Percentiles rank a stretch among this genome's conserved stretches.
Evolutionary conservation across 2,113 vertebrate species (phyloP).

Genomic region (Genyomyrus donnyi): DNA sequence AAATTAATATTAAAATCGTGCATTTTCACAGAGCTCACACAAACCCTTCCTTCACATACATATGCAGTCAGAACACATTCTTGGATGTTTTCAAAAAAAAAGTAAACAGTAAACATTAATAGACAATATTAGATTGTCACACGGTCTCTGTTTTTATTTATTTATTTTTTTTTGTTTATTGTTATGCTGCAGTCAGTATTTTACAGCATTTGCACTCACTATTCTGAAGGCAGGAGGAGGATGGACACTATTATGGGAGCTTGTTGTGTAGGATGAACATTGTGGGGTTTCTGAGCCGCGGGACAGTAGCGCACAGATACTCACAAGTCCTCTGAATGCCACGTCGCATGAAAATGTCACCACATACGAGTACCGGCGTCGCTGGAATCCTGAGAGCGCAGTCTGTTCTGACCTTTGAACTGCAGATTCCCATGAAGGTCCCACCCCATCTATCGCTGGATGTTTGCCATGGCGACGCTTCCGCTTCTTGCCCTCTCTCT

Average conservation of each 20-base stretch:
- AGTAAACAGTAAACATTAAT: not conserved
- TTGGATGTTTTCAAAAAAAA: constrained; percentile 4
- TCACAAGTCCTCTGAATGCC: not conserved
- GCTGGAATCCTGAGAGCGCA: not conserved
- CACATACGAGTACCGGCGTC: not conserved
- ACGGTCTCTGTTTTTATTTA: not conserved
- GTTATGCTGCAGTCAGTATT: not conserved
- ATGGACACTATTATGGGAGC: not conserved
- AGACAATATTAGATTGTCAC: not conserved
- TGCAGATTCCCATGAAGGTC: not conserved
- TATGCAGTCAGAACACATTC: not conserved
- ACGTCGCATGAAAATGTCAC: not conserved
- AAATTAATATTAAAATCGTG: not conserved
- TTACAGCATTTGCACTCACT: not conserved
- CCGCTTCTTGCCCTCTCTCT: not conserved
- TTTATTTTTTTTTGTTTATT: not conserved
- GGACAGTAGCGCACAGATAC: not conserved
- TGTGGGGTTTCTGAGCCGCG: not conserved
- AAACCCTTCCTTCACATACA: not conserved
- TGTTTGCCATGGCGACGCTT: not conserved
- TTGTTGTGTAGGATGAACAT: not conserved
- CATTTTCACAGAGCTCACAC: not conserved
- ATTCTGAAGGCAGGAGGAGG: not conserved
- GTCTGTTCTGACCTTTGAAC: not conserved
- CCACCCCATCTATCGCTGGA: not conserved